A percentile compares a stretch with the other conserved stretches of the same genome.
These are phyloP conservation scores for Caenorhabditis uteleia DNA, from an alignment of 2,888 invertebrate species.

Conservation along the genomic window DNA sequence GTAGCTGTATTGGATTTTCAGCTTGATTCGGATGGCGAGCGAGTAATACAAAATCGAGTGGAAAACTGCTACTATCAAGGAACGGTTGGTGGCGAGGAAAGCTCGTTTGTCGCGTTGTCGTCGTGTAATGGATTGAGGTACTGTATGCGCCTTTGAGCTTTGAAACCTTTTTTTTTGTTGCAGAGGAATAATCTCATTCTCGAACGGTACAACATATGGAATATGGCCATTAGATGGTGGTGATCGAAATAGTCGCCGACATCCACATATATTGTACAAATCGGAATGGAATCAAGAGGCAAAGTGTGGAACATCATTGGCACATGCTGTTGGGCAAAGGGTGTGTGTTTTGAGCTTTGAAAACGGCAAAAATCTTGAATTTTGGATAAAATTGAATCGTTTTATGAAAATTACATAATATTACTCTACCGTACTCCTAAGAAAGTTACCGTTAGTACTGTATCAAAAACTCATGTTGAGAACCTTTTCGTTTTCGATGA, in stretches of 20 bases:
- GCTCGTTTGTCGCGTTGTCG: constrained; percentile 93
- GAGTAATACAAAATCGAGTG: constrained; percentile 45
- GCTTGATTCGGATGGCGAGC: constrained; percentile 59
- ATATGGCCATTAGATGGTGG: constrained; percentile 97
- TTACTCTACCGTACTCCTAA: too few relatives aligned
- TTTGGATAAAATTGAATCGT: too few relatives aligned
- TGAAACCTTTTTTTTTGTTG: too few relatives aligned
- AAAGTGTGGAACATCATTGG: constrained; percentile 49
- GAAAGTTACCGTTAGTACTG: too few relatives aligned
- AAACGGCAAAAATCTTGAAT: too few relatives aligned
- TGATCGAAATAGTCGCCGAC: constrained; percentile 75
- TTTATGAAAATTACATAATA: too few relatives aligned
- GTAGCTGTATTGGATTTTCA: too few relatives aligned
- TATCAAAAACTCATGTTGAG: too few relatives aligned
- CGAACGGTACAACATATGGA: constrained; percentile 96
- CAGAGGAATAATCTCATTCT: constrained; percentile 84
- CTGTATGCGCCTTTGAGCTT: constrained; percentile 14
- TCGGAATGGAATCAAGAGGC: constrained; percentile 55
- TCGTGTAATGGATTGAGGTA: constrained; percentile 92
- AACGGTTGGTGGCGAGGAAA: constrained; percentile 91
- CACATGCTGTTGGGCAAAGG: constrained; percentile 9
- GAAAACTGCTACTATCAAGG: constrained; percentile 97
- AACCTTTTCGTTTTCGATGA: too few relatives aligned
- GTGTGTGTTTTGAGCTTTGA: too few relatives aligned
- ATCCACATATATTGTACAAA: constrained; percentile 65